These are phyloP conservation scores for Cephonodes hylas DNA, from an alignment of 2,888 invertebrate genomes.

Conservation along the genomic window DNA sequence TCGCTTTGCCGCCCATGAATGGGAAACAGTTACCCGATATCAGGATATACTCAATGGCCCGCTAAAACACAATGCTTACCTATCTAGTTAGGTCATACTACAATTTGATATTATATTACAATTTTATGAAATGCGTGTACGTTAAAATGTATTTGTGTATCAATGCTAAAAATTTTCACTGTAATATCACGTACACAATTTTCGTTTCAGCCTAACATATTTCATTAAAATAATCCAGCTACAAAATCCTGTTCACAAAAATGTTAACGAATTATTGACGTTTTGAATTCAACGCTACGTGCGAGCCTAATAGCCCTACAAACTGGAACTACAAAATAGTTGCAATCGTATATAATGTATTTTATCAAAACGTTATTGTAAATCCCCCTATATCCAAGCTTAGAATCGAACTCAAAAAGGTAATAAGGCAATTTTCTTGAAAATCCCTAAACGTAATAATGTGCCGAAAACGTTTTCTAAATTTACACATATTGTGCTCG, in stretches of 20 bases:
- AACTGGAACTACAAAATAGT: conserved; percentile 4
- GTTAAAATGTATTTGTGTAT: neutral
- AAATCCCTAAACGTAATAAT: conserved; percentile 80
- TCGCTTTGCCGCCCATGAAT: conserved; percentile 22
- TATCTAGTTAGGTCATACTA: neutral
- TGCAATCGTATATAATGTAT: conserved; percentile 34
- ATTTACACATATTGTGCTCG: conserved; percentile 79
- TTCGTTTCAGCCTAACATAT: neutral
- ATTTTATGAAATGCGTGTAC: neutral
- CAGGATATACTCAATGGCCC: neutral
- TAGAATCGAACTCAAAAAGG: conserved; percentile 72
- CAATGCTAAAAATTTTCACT: neutral
- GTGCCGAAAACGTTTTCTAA: conserved; percentile 78
- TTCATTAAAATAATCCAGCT: neutral
- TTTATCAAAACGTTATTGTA: conserved; percentile 45
- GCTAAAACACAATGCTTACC: neutral
- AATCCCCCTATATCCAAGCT: conserved; percentile 70
- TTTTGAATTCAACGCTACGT: neutral
- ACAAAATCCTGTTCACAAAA: neutral
- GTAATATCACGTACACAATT: conserved; percentile 1
- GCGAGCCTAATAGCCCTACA: neutral
- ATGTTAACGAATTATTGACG: neutral
- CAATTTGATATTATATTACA: neutral
- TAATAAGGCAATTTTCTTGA: conserved; percentile 80
- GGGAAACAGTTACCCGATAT: neutral